Percentiles rank a stretch among this genome's conserved stretches.
Evolutionary conservation across 2,113 vertebrate genomes (phyloP).

Genomic region (Gobius niger): DNA sequence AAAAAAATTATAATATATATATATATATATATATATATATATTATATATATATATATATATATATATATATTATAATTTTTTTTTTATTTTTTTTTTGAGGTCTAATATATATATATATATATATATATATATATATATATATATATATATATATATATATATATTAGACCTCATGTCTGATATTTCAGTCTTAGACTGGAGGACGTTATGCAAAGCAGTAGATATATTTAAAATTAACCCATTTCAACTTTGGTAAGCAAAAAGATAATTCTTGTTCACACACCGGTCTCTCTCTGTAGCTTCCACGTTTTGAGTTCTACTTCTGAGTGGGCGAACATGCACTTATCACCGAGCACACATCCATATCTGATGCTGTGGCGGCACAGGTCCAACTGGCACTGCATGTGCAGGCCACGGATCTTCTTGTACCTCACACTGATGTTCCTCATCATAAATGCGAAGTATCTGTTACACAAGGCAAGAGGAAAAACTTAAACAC

Average conservation of each 20-base stretch:
- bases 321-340: conserved; percentile 87
- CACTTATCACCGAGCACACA: conserved; percentile 86
- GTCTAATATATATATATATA: too few species aligned
- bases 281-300: conserved; percentile 86
- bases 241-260: too few species aligned
- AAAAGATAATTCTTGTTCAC: too few species aligned
- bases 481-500: not conserved
- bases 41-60: too few species aligned
- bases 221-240: too few species aligned
- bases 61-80: too few species aligned
- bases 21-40: too few species aligned
- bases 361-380: conserved; percentile 81
- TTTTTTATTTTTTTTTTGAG: too few species aligned
- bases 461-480: conserved; percentile 81
- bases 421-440: conserved; percentile 86
- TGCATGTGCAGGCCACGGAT: conserved; percentile 84
- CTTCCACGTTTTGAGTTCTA: conserved; percentile 92
- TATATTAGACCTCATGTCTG: not conserved
- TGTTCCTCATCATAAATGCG: conserved; percentile 85
- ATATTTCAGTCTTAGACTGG: not conserved
- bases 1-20: too few species aligned
- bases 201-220: too few species aligned
- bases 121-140: too few species aligned
- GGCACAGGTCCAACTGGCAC: conserved; percentile 87
- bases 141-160: too few species aligned